phyloP scores from a whole-genome alignment of 1,140 invertebrate genomes.

The Orchesella cincta region DNA sequence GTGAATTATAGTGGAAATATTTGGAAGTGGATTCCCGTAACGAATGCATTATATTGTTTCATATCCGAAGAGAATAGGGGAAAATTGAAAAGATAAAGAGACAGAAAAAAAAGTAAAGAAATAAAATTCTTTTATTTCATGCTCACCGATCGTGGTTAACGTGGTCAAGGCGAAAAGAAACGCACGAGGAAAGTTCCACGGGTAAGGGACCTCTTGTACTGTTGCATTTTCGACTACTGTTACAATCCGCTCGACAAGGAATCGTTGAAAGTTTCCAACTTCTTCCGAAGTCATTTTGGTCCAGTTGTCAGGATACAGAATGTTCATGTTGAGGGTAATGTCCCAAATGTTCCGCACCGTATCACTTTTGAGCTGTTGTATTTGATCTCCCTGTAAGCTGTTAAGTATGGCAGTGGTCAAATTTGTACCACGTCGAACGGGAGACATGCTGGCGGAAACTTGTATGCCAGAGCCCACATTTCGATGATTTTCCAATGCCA shows the following conservation, averaged over 20 bases:
- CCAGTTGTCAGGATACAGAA: slow-evolving; percentile 93
- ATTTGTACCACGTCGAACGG: slow-evolving; percentile 45
- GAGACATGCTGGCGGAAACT: slow-evolving; percentile 55
- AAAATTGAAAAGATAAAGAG: too few species aligned
- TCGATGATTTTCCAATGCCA: slow-evolving; percentile 80
- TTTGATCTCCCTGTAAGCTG: slow-evolving; percentile 45
- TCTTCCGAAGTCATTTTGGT: slow-evolving; percentile 81
- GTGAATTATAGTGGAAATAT: too few species aligned
- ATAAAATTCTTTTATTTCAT: neutral
- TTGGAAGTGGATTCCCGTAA: too few species aligned
- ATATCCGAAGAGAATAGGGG: too few species aligned
- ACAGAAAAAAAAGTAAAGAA: too few species aligned
- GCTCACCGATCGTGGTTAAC: slow-evolving; percentile 92
- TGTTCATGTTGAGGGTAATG: slow-evolving; percentile 89
- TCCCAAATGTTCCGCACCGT: slow-evolving; percentile 91
- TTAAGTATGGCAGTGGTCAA: slow-evolving; percentile 41
- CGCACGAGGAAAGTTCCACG: slow-evolving; percentile 91
- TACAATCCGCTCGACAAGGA: slow-evolving; percentile 74
- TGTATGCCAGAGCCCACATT: slow-evolving; percentile 65
- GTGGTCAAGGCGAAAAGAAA: slow-evolving; percentile 95
- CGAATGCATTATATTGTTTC: too few species aligned
- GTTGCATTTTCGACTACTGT: slow-evolving; percentile 69
- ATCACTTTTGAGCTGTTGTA: slow-evolving; percentile 55
- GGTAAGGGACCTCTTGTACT: slow-evolving; percentile 64
- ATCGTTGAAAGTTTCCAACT: slow-evolving; percentile 84